phyloP scores from a whole-genome alignment of 2,113 vertebrate species.

The Nannospalax galili region DNA sequence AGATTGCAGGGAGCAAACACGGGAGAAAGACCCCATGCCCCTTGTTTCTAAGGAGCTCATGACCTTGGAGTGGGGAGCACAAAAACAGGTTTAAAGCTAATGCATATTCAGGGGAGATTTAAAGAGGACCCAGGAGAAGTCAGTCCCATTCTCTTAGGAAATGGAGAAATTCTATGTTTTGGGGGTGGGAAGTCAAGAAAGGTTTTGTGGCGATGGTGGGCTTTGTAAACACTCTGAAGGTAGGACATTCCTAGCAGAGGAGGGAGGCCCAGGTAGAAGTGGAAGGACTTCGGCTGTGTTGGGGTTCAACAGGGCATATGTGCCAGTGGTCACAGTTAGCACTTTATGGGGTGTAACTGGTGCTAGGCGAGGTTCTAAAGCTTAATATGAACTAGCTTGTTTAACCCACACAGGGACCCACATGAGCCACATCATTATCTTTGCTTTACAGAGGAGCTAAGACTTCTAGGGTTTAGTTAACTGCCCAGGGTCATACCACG shows the following conservation, averaged over 20 bases:
- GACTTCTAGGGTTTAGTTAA: not conserved
- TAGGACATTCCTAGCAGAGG: not conserved
- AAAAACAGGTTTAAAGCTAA: not conserved
- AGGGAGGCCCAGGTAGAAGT: not conserved
- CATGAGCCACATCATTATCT: not conserved
- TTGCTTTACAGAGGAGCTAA: conserved; percentile 9
- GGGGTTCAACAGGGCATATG: not conserved
- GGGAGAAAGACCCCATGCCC: not conserved
- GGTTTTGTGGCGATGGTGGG: not conserved
- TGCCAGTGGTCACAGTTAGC: not conserved
- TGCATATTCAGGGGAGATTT: not conserved
- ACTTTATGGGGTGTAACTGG: not conserved
- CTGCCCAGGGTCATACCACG: not conserved
- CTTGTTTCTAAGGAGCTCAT: conserved; percentile 22
- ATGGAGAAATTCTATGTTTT: not conserved
- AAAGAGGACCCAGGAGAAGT: not conserved
- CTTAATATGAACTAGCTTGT: not conserved
- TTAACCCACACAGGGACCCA: not conserved
- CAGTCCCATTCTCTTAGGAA: not conserved
- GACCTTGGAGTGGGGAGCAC: not conserved
- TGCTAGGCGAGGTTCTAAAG: not conserved
- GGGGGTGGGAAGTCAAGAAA: not conserved
- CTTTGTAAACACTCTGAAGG: not conserved
- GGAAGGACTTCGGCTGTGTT: not conserved
- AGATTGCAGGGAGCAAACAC: not conserved